Evolutionary conservation across 2,888 invertebrate species (phyloP), one percentile per base, ranked within the genome.

Genomic region (Campopleginae sp.): DNA sequence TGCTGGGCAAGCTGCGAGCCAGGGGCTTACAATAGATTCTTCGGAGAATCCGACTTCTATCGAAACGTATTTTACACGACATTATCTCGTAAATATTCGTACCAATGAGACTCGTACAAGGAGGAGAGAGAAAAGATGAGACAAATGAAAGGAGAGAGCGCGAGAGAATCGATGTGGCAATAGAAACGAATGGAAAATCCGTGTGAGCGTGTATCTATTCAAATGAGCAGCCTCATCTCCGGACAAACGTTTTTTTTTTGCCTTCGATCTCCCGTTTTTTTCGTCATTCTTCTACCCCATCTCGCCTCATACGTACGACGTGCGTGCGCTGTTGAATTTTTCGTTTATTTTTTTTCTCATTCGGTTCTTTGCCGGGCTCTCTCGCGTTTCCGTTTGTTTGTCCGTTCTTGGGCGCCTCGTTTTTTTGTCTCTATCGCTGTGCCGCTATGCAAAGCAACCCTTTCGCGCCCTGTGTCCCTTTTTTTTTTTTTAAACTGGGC

Each of bases 331-430:
- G 68, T 38, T 63, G 19, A 54, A 70, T 89, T 91, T 92, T 38
- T 38, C 38, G 38, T 33, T 7, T 38, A 8, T 90, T 92, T 90
- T 88, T 71, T 58, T 89, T 91, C 91, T 12, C 27, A 58, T 91
- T 23, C 27, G 27, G 5, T 58, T 58, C 90, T 92, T 90, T 88
- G 63, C 58, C 66, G 77, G 54, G 54, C 79, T 72, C 77, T 84
- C 76, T 72, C 89, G 88, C 91, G 87, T 90, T 92, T 92, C 91
- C 92, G 91, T 91, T 90, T 91, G 91, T 92, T 92, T 92, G 90
- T 91, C 90, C 88, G 88, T 89, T 88, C 88, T 85, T 65, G 84
- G 80, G 72, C 65, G 80, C 86, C 75, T 88, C 87, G 27, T 86
- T 86, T 80, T 85, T 86, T 84, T 86, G 75, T 85, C 74, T 87